Evolutionary conservation across 2,113 vertebrate genomes (phyloP).

Genomic region (Nannospalax galili): DNA sequence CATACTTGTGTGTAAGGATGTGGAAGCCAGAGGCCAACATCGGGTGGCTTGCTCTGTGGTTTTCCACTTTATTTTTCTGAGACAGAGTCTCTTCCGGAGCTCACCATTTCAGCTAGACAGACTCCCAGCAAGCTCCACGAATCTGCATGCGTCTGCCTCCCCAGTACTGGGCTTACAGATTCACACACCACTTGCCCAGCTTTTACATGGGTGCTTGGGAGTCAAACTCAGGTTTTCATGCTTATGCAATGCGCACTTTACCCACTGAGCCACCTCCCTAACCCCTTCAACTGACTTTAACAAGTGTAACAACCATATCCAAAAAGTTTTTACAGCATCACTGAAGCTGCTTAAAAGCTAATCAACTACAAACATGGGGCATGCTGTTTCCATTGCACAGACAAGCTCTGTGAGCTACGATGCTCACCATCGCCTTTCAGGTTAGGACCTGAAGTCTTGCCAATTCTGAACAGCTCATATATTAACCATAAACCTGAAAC

Average conservation of each 20-base stretch:
- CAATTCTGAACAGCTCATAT: neutral
- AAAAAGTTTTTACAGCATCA: constrained; percentile 32
- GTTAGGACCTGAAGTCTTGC: neutral
- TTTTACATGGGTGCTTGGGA: too few relatives aligned
- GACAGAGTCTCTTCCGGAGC: neutral
- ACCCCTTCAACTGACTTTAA: neutral
- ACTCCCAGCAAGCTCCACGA: neutral
- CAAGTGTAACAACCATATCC: neutral
- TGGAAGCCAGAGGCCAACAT: neutral
- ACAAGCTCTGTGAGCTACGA: neutral
- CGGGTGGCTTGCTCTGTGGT: neutral
- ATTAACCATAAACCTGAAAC: constrained; percentile 46
- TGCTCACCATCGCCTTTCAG: constrained; percentile 40
- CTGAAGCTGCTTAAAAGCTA: neutral
- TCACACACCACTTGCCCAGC: neutral
- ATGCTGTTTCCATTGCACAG: neutral
- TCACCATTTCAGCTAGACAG: neutral
- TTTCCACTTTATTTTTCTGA: neutral
- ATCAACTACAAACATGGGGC: neutral
- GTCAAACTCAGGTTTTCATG: neutral
- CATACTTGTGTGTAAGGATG: neutral
- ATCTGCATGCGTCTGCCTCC: neutral
- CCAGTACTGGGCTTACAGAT: neutral
- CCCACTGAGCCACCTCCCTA: neutral
- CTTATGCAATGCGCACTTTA: neutral